A percentile compares a stretch with the other conserved stretches of the same genome.
phyloP scores from a whole-genome alignment of 2,888 invertebrate species.

The Leptopterna dolabrata region DNA sequence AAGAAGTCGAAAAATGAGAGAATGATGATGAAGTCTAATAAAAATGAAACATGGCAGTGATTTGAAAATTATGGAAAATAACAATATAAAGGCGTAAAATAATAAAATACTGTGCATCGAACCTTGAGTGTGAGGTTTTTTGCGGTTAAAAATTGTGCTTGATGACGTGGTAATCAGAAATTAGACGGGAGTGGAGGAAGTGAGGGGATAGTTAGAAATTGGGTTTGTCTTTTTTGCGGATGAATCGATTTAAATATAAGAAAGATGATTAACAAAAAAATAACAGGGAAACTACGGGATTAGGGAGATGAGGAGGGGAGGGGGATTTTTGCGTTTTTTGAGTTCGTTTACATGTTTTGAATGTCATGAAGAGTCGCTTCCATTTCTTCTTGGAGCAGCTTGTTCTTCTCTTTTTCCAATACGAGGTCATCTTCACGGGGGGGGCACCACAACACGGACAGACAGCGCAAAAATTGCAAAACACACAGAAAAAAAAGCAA shows the following conservation, averaged over 20 bases:
- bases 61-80: background rate
- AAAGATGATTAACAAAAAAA: background rate
- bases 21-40: background rate
- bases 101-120: conserved; percentile 55
- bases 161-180: conserved; percentile 41
- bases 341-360: conserved; percentile 90
- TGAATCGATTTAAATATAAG: background rate
- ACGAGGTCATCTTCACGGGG: conserved; percentile 89
- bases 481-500: conserved; percentile 60
- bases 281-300: conserved; percentile 24
- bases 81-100: background rate
- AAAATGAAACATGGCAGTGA: background rate
- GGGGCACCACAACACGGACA: conserved; percentile 51
- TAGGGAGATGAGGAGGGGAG: background rate
- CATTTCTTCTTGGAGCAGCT: conserved; percentile 97
- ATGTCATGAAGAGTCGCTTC: conserved; percentile 98
- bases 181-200: background rate
- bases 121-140: conserved; percentile 47
- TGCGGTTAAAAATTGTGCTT: conserved; percentile 46
- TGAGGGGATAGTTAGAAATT: conserved; percentile 46
- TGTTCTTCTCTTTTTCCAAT: conserved; percentile 94
- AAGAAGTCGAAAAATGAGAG: background rate
- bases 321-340: conserved; percentile 26
- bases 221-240: background rate
- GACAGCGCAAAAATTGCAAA: conserved; percentile 55